Conservation (phyloP, 2,797 vertebrate genomes). For the Odontamblyopus lacepedii region DNA sequence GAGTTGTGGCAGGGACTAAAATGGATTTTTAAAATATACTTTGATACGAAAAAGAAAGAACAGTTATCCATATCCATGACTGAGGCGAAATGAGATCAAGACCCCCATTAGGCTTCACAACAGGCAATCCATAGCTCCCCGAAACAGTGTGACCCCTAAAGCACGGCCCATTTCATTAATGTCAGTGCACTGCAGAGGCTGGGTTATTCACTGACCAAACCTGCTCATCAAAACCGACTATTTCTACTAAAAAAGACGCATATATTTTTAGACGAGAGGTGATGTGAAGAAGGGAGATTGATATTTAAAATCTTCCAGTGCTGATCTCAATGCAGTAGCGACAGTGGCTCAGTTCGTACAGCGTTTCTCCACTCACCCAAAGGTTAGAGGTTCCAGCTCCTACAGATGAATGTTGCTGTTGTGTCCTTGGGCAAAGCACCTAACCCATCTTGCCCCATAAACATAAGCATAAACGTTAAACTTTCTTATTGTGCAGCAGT, state of each 20-base stretch:
- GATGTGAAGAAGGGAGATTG: background rate
- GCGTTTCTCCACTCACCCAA: too few species aligned
- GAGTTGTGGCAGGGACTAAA: background rate
- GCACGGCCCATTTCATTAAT: background rate
- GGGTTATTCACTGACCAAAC: background rate
- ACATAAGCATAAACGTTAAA: too few species aligned
- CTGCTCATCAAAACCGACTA: background rate
- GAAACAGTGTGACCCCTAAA: background rate
- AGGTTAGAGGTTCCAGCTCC: too few species aligned
- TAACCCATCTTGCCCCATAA: too few species aligned
- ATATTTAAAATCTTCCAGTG: background rate
- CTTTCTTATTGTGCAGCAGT: too few species aligned
- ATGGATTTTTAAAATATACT: conserved; percentile 5
- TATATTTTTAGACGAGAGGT: background rate
- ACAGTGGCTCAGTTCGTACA: too few species aligned
- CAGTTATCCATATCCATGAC: conserved; percentile 4
- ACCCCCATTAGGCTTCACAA: conserved; percentile 4
- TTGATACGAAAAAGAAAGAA: conserved; percentile 1
- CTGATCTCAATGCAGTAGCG: background rate
- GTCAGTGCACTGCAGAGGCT: background rate
- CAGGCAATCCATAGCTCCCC: background rate
- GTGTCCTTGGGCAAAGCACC: too few species aligned
- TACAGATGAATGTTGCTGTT: too few species aligned
- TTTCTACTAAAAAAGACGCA: background rate
- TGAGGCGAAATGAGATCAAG: conserved; percentile 9